Evolutionary conservation across 2,888 invertebrate genomes (phyloP).

Genomic region (Melanostoma mellinum): DNA sequence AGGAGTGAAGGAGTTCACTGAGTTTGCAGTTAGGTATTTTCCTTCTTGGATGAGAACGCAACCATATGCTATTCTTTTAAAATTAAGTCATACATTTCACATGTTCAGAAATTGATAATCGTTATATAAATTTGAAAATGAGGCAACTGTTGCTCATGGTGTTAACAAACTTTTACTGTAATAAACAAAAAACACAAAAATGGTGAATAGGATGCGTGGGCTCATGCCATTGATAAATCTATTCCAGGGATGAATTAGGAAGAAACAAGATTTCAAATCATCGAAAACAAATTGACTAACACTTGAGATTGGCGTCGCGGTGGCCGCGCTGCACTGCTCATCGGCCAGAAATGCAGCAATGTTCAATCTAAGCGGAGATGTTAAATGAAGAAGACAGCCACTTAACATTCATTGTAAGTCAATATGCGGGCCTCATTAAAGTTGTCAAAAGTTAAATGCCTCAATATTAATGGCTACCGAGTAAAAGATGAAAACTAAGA

Average conservation of each 20-base stretch:
- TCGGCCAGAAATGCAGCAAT: not conserved
- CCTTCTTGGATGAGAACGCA: not conserved
- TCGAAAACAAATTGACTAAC: slow-evolving; percentile 69
- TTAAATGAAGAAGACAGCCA: slow-evolving; percentile 30
- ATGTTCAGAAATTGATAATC: not conserved
- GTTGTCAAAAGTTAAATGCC: slow-evolving; percentile 76
- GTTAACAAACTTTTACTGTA: slow-evolving; percentile 52
- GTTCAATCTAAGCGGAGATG: slow-evolving; percentile 11
- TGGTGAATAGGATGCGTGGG: slow-evolving; percentile 32
- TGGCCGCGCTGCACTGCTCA: not conserved
- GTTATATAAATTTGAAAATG: slow-evolving; percentile 74
- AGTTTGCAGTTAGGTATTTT: slow-evolving; percentile 32
- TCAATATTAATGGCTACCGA: slow-evolving; percentile 74
- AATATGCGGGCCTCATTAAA: slow-evolving; percentile 71
- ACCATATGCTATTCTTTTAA: slow-evolving; percentile 32
- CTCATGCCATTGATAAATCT: slow-evolving; percentile 51
- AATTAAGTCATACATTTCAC: not conserved
- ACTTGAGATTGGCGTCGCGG: slow-evolving; percentile 59
- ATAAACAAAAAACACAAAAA: not conserved
- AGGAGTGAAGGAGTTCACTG: slow-evolving; percentile 10
- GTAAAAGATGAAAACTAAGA: slow-evolving; percentile 64
- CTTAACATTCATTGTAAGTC: slow-evolving; percentile 60
- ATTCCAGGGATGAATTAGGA: slow-evolving; percentile 58
- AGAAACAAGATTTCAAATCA: slow-evolving; percentile 65
- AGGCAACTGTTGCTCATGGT: slow-evolving; percentile 76